Percentiles rank a stretch among this genome's conserved stretches.
Evolutionary conservation across 2,797 vertebrate genomes (phyloP).

Genomic region (Podarcis lilfordi): DNA sequence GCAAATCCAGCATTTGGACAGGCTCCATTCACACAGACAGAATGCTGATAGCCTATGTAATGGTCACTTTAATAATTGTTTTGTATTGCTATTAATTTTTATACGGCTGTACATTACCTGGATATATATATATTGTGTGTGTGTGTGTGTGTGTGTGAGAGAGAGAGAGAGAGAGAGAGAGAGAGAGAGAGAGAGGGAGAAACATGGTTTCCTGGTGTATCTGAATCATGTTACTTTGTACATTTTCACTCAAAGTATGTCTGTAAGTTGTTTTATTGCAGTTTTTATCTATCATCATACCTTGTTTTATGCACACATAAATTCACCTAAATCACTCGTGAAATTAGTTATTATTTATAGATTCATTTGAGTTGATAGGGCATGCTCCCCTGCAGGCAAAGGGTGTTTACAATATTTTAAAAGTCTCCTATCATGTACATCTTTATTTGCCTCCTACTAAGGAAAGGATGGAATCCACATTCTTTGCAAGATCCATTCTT

Average conservation of each 20-base stretch:
- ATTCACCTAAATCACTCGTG: not conserved
- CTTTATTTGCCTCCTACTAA: not conserved
- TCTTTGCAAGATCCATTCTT: not conserved
- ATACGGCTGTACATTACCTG: too few species aligned
- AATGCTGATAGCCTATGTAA: not conserved
- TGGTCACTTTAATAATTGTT: too few species aligned
- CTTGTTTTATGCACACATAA: not conserved
- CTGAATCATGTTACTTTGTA: not conserved
- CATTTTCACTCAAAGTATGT: not conserved
- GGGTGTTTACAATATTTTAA: not conserved
- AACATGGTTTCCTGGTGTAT: too few species aligned
- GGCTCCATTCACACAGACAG: not conserved
- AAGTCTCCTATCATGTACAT: not conserved
- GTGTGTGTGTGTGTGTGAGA: too few species aligned
- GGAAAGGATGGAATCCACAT: not conserved
- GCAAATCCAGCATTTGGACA: not conserved
- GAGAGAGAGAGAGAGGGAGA: too few species aligned
- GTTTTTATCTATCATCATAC: not conserved
- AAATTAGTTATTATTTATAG: not conserved
- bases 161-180: too few species aligned
- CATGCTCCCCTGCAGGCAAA: not conserved
- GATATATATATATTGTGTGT: too few species aligned
- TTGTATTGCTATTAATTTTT: too few species aligned
- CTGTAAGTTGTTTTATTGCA: not conserved
- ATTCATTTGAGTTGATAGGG: not conserved